Base-by-base conservation (phyloP, 2,797 vertebrate genomes). In the Netta rufina region DNA sequence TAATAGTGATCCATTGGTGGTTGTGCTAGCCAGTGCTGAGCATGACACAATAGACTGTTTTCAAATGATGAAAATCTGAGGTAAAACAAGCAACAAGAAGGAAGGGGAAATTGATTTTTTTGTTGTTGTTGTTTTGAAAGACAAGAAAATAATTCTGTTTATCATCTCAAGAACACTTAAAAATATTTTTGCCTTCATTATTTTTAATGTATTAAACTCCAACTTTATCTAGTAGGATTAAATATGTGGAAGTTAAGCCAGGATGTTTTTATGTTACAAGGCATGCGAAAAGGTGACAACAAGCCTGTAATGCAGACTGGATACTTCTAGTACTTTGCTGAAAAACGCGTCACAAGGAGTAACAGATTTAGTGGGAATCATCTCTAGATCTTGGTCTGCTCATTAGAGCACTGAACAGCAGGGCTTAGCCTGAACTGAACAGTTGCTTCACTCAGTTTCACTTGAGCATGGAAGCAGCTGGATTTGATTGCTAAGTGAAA, bases 31-130 rank as follows among this genome's bases (percentile, higher is more conserved):
- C 64, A 83, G 56, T 79, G 30, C 58, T 92, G 61, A 94, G 87
- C 16, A 32, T 95, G 83, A 90, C 86, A 89, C 78, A 74, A 89
- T 90, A 91, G 82, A 17, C 30, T 85, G 36, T 86, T 73, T 93
- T 96, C 91, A 92, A 80, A 88, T 65, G 70, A 97, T 93, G 33
- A 79, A 95, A 92, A 87, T 94, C 85, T 88, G 87, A 90, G 95
- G 67, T 43, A 64, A 94, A 96, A 65, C 39, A 90, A 85, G 13
- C 41, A 86, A 71, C 60, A 89, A 95, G 65, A 36, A 83, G 10
- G 28, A 33, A 56, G 33, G 12, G 30, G 16, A 15, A 3, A 28
- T 91, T 94, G 33, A 76, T 54, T 62, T 51, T 94, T 78, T 66
- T 45, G 43, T 45, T 45, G 18, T 51, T 51, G 24, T 51, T 51